Percentiles rank a stretch among this genome's conserved stretches.
phyloP scores from a whole-genome alignment of 2,888 invertebrate species.

The Drosophila nigritarsus region DNA sequence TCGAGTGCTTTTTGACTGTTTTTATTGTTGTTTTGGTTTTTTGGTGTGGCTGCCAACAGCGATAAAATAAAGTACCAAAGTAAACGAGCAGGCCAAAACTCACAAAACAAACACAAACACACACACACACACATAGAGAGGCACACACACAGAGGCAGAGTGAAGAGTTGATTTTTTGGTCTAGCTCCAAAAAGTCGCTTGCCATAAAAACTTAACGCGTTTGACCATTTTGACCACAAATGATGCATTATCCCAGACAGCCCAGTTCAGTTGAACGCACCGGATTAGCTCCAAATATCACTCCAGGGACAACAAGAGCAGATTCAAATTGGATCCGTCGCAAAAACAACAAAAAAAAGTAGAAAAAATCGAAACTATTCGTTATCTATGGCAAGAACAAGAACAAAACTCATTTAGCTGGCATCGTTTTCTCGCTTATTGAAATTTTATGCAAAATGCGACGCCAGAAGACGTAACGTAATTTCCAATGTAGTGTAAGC shows the following conservation, averaged over 20 bases:
- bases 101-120: slow-evolving; percentile 33
- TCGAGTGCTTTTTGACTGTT: slow-evolving; percentile 80
- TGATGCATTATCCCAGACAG: slow-evolving; percentile 68
- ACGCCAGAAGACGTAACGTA: slow-evolving; percentile 35
- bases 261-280: slow-evolving; percentile 41
- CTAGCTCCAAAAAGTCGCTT: slow-evolving; percentile 77
- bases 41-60: slow-evolving; percentile 69
- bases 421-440: slow-evolving; percentile 52
- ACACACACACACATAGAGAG: slow-evolving; percentile 20
- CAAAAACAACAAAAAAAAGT: slow-evolving; percentile 7
- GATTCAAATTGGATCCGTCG: not conserved
- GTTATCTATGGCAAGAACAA: slow-evolving; percentile 46
- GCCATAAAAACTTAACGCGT: slow-evolving; percentile 80
- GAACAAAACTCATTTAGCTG: slow-evolving; percentile 63
- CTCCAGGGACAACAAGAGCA: slow-evolving; percentile 54
- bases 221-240: slow-evolving; percentile 81
- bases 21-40: slow-evolving; percentile 73
- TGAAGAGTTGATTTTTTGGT: slow-evolving; percentile 63
- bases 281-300: slow-evolving; percentile 70
- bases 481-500: slow-evolving; percentile 33
- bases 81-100: slow-evolving; percentile 66
- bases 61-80: slow-evolving; percentile 78
- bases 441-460: slow-evolving; percentile 72
- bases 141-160: slow-evolving; percentile 2
- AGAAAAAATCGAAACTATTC: slow-evolving; percentile 52